Evolutionary conservation across 2,797 vertebrate species (phyloP).

Genomic region (Valencia hispanica): DNA sequence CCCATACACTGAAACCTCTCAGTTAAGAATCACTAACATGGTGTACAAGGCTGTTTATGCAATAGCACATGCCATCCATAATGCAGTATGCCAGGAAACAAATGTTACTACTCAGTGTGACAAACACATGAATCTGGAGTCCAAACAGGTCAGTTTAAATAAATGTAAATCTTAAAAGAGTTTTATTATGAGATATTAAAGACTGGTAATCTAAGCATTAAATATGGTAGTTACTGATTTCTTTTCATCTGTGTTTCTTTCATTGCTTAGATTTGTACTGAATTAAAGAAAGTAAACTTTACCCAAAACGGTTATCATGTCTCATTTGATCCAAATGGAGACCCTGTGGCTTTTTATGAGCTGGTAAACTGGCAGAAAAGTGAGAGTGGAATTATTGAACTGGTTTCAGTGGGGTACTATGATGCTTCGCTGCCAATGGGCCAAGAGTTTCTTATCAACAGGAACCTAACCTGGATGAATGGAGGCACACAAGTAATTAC

Average conservation of each 20-base stretch:
- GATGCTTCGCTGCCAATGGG: constrained; percentile 63
- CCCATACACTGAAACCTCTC: constrained; percentile 71
- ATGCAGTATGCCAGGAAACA: constrained; percentile 52
- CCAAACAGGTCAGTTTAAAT: constrained; percentile 55
- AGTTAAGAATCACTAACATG: constrained; percentile 75
- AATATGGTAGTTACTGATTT: no score
- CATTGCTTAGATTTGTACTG: background rate
- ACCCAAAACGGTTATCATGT: no score
- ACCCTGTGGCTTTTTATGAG: constrained; percentile 70
- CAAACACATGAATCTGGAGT: constrained; percentile 42
- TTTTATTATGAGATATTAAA: background rate
- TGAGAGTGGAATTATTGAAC: constrained; percentile 37
- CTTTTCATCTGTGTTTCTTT: background rate
- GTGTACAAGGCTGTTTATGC: constrained; percentile 80
- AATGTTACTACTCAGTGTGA: constrained; percentile 51
- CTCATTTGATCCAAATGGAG: constrained; percentile 72
- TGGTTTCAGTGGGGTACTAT: constrained; percentile 41
- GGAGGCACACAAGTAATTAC: constrained; percentile 42
- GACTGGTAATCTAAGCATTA: background rate
- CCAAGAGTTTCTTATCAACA: constrained; percentile 62
- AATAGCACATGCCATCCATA: constrained; percentile 74
- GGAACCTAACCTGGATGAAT: constrained; percentile 61
- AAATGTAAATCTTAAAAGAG: background rate
- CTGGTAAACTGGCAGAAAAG: constrained; percentile 78
- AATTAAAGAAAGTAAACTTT: constrained; percentile 6